Conservation (phyloP, 1,140 invertebrate species). For the Temnothorax longispinosus region DNA sequence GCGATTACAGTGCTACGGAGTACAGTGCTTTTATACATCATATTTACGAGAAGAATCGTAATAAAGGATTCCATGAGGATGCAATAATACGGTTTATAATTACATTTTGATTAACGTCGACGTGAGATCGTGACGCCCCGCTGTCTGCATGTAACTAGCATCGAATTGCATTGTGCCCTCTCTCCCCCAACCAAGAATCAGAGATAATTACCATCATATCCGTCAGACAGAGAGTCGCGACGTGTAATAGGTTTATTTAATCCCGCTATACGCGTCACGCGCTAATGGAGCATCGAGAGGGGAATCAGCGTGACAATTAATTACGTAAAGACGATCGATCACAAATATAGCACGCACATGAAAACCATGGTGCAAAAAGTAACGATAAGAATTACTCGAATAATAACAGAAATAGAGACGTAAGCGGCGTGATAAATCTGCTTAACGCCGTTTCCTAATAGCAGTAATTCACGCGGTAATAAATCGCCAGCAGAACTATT, state of each 20-base stretch:
- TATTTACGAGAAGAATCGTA: background rate
- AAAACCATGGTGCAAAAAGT: slow-evolving; percentile 15
- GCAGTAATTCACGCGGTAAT: background rate
- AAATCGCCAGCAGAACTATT: slow-evolving; percentile 18
- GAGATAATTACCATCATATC: slow-evolving; percentile 38
- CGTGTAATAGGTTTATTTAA: slow-evolving; percentile 51
- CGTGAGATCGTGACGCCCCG: background rate
- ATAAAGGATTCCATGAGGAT: background rate
- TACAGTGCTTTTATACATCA: background rate
- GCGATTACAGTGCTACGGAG: background rate
- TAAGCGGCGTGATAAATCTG: slow-evolving; percentile 30
- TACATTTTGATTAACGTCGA: slow-evolving; percentile 12
- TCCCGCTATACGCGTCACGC: slow-evolving; percentile 2
- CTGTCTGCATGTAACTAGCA: slow-evolving; percentile 22
- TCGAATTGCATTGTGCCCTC: slow-evolving; percentile 33
- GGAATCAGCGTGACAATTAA: slow-evolving; percentile 19
- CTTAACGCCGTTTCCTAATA: slow-evolving; percentile 12
- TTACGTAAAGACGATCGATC: slow-evolving; percentile 14
- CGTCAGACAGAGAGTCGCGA: slow-evolving; percentile 26
- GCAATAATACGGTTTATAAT: background rate
- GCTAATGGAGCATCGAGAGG: slow-evolving; percentile 11
- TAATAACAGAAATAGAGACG: background rate
- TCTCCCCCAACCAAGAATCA: slow-evolving; percentile 34
- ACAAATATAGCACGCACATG: background rate
- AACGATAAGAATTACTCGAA: background rate